Evolutionary conservation across 2,113 vertebrate species (phyloP), one percentile per base, ranked within the genome.

Genomic region (Notiomystis cincta): DNA sequence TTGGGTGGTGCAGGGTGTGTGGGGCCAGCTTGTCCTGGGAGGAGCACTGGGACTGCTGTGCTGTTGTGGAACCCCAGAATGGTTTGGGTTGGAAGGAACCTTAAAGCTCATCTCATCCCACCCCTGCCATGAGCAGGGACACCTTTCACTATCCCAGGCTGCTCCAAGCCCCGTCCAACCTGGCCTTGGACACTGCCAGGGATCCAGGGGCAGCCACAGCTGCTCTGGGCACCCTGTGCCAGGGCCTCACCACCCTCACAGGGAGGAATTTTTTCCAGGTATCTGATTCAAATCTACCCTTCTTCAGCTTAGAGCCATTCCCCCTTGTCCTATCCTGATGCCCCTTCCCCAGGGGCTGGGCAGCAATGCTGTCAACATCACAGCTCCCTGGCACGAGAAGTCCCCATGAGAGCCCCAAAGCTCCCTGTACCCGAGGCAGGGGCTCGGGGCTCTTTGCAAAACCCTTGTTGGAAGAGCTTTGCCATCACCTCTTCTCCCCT

Each of bases 321-420:
- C 27, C 42, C 19, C 30, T 37, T 21, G 13, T 66, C 37, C 67
- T 20, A 3, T 27, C 61, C 42, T 27, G 56, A 2, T n/a, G 33
- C 33, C 2, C 0, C 47, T 45, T 30, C 16, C n/a, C 24, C 4
- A 3, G 0, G 1, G 61, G 19, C 5, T 0, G 4, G 56, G 54
- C 69, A 69, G 65, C 40, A 8, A 1, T 0, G 7, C 56, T 2
- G 9, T 4, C 21, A 7, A 19, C 31, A 7, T 37, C 21, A 2
- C 50, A n/a, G 9, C 16, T 44, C 38, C 8, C 1, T 19, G 7
- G 3, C 40, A 8, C 0, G 0, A 20, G 47, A 31, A 37, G 87
- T 4, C 35, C 48, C 2, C 0, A 1, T 0, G 4, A 15, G 57
- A 94, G 16, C 80, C 62, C 40, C 1, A 37, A 51, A 61, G 0